Base-by-base conservation (phyloP, 2,113 vertebrate species). In the Chloropsis hardwickii region DNA sequence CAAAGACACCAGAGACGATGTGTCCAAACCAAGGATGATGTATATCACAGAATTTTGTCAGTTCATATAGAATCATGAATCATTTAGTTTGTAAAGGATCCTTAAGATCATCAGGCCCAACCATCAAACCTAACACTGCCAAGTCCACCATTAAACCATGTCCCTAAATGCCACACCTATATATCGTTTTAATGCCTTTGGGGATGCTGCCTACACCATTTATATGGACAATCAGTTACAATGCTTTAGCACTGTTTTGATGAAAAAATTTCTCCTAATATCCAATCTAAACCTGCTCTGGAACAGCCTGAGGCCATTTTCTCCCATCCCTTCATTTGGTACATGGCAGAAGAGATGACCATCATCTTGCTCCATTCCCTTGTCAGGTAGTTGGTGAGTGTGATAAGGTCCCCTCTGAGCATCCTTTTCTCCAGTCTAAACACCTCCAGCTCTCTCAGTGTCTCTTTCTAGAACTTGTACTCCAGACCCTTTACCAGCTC, bases 291-390 rank as follows among this genome's bases (percentile, higher is more conserved):
- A 54, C 14, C 19, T 71, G 6, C 5, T 27, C 6, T 39, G 24
- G 6, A 5, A 6, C 20, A 70, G 57, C 18, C 2, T 56, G 66
- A 65, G 15, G 11, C 14, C 3, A 22, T 67, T 88, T 53, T 24
- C 8, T 48, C 22, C 44, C 5, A 7, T 27, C 4, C 7, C 29
- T n/a, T 35, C 4, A 1, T 50, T 77, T 61, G 27, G 20, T 18
- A 56, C 14, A 19, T 17, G 13, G 21, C 11, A 72, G 6, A 73
- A 82, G 17, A 73, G 24, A 25, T 2, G 1, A 28, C 5, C 10
- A 10, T 10, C 3, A 25, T 21, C 6, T 47, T 0, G 0, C 3
- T 48, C 25, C 10, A 18, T 29, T 37, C 8, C 9, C 19, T 14
- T 51, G 13, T 17, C 0, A 0, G 18, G 4, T 39, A n/a, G 12